A percentile compares a stretch with the other conserved stretches of the same genome.
phyloP scores from a whole-genome alignment of 2,113 vertebrate species.

The Tetrao urogallus region DNA sequence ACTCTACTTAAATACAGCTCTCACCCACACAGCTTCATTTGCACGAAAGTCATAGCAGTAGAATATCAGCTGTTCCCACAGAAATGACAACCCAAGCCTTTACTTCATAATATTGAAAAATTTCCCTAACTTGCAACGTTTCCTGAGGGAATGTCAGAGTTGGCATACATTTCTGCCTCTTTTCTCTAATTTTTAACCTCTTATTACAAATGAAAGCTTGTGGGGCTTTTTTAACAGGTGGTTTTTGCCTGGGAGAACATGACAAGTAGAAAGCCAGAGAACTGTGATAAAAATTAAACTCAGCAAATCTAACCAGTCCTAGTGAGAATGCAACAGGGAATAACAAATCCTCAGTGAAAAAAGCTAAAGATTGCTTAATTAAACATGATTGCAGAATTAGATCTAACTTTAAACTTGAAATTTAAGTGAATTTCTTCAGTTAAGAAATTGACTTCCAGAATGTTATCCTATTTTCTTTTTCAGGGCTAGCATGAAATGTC shows the following conservation, averaged over 20 bases:
- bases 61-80: constrained; percentile 69
- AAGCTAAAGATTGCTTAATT: constrained; percentile 76
- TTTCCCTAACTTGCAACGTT: constrained; percentile 60
- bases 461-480: constrained; percentile 46
- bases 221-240: constrained; percentile 71
- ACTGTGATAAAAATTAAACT: constrained; percentile 76
- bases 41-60: constrained; percentile 71
- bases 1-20: constrained; percentile 69
- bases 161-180: constrained; percentile 49
- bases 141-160: constrained; percentile 74
- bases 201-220: constrained; percentile 70
- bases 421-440: constrained; percentile 71
- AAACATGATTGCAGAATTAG: constrained; percentile 75
- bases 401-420: constrained; percentile 72
- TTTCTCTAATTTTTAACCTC: constrained; percentile 68
- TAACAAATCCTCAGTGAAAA: constrained; percentile 71
- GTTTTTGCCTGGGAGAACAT: constrained; percentile 63
- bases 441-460: constrained; percentile 60
- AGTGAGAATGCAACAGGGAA: constrained; percentile 65
- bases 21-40: constrained; percentile 78
- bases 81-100: constrained; percentile 71
- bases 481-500: constrained; percentile 25
- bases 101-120: constrained; percentile 74
- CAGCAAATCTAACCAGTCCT: constrained; percentile 58
- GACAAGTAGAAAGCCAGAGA: constrained; percentile 64